phyloP scores from a whole-genome alignment of 2,113 vertebrate genomes.

The Upupa epops region DNA sequence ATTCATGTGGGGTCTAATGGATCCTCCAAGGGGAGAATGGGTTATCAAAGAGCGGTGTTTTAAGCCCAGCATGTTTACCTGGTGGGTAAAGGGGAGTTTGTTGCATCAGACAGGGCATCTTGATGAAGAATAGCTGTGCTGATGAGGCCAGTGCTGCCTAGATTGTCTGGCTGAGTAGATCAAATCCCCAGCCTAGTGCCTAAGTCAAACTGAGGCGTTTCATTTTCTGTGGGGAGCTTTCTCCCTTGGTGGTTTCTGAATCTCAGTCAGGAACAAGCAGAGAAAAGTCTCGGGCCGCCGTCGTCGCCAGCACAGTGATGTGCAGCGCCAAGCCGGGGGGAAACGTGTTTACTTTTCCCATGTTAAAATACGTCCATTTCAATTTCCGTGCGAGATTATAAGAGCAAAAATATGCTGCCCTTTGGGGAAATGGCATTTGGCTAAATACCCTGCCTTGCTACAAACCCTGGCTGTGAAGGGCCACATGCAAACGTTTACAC shows the following conservation, averaged over 20 bases:
- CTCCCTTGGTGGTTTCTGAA: neutral
- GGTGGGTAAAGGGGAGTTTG: neutral
- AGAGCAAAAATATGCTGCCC: constrained; percentile 35
- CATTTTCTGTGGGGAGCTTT: neutral
- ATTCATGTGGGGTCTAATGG: constrained; percentile 25
- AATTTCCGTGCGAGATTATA: constrained; percentile 32
- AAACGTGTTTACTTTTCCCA: neutral
- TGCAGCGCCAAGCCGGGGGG: neutral
- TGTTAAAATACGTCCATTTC: constrained; percentile 27
- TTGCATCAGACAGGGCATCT: neutral
- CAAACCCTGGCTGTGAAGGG: constrained; percentile 12
- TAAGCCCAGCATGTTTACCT: neutral
- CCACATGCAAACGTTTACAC: neutral
- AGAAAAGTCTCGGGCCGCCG: neutral
- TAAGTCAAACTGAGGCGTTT: neutral
- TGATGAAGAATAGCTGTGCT: neutral
- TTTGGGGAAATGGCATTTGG: constrained; percentile 48
- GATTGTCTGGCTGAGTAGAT: neutral
- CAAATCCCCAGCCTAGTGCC: neutral
- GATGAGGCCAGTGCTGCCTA: neutral
- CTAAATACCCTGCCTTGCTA: constrained; percentile 35
- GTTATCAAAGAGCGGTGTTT: constrained; percentile 32
- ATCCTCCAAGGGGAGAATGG: constrained; percentile 7
- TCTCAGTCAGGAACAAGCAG: neutral
- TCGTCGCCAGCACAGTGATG: neutral